Conservation (phyloP, 2,797 vertebrate species). For the Thamnophis elegans region DNA sequence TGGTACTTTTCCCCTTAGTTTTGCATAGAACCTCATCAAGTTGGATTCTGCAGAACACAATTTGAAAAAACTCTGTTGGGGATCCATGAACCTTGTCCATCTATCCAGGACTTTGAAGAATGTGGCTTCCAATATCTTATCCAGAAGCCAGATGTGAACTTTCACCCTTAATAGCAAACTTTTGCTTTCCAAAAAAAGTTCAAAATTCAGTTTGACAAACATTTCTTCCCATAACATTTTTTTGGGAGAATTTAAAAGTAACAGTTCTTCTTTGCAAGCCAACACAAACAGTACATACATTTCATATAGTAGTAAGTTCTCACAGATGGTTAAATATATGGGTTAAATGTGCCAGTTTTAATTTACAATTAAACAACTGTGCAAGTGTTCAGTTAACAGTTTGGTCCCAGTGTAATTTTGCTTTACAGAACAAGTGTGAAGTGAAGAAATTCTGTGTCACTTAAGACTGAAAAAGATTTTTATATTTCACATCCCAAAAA, state of each 20-base stretch:
- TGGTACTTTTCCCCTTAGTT: not conserved
- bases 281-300: not conserved
- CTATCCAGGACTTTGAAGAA: not conserved
- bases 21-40: not conserved
- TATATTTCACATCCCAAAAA: not conserved
- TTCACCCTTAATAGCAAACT: not conserved
- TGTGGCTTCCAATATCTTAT: not conserved
- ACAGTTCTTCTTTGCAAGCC: not conserved
- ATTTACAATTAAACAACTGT: not conserved
- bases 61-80: not conserved
- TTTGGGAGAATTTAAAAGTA: not conserved
- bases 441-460: not conserved
- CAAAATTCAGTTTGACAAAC: not conserved
- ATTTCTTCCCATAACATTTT: not conserved
- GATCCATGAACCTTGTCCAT: not conserved
- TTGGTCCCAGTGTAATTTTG: not conserved
- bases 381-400: not conserved
- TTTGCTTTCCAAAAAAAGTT: not conserved
- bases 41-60: not conserved
- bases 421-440: not conserved
- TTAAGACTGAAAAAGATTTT: not conserved
- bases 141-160: not conserved
- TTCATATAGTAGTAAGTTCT: not conserved
- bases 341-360: not conserved
- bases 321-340: not conserved